Conservation (phyloP, 2,113 vertebrate genomes). For the Eudorcas thomsonii region DNA sequence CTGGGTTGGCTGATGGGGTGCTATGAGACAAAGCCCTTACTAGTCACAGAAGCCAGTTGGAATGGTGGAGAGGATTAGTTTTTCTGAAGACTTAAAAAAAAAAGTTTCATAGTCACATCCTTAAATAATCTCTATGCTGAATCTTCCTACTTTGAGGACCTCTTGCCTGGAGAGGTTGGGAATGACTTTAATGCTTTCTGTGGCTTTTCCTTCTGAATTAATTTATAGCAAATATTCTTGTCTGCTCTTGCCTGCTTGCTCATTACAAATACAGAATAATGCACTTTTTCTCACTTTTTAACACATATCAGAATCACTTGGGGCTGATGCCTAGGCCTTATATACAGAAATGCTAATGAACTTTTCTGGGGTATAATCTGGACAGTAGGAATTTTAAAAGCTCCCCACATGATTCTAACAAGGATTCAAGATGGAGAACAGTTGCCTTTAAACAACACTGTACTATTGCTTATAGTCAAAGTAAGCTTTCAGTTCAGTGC, state of each 20-base stretch:
- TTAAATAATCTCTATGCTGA: background rate
- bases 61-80: background rate
- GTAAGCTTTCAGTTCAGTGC: background rate
- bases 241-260: background rate
- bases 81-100: background rate
- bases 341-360: background rate
- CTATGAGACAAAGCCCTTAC: background rate
- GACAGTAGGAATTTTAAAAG: background rate
- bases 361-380: background rate
- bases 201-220: background rate
- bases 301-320: background rate
- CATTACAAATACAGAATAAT: background rate
- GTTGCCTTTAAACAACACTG: background rate
- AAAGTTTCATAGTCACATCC: background rate
- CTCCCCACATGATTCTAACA: background rate
- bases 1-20: background rate
- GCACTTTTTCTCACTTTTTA: background rate
- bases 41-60: background rate
- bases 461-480: background rate
- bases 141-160: background rate
- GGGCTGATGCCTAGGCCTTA: background rate
- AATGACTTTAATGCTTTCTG: background rate
- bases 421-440: background rate
- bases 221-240: conserved; percentile 1
- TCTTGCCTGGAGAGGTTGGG: background rate